These are phyloP conservation scores for Nebria ingens DNA, from an alignment of 1,140 invertebrate species.

Conservation along the genomic window DNA sequence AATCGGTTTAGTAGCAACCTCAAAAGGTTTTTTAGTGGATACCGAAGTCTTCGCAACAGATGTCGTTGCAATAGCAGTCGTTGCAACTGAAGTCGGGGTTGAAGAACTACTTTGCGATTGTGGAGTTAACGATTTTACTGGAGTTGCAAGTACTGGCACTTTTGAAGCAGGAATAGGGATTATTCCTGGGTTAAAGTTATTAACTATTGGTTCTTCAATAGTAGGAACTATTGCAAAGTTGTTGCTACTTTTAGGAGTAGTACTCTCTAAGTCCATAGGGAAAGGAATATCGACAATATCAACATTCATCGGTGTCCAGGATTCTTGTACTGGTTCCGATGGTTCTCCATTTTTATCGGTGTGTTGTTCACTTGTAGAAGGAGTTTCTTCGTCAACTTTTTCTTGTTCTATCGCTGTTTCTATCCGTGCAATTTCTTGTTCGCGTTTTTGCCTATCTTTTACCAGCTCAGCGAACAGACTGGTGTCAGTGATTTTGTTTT, in stretches of 20 bases:
- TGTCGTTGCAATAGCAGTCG: neutral
- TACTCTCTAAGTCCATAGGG: constrained; percentile 30
- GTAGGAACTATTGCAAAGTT: neutral
- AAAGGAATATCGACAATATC: constrained; percentile 53
- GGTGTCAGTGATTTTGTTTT: constrained; percentile 59
- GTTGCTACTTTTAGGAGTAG: neutral
- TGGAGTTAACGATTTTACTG: neutral
- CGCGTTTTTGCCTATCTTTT: constrained; percentile 69
- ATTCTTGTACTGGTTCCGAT: constrained; percentile 15
- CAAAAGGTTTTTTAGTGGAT: constrained; percentile 4
- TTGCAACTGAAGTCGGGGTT: neutral
- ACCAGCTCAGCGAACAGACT: constrained; percentile 81
- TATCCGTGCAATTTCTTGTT: constrained; percentile 56
- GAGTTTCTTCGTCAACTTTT: constrained; percentile 38
- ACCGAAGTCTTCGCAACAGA: neutral
- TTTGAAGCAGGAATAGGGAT: neutral
- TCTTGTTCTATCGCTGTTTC: constrained; percentile 52
- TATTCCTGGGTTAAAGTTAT: neutral
- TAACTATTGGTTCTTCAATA: neutral
- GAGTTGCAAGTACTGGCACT: neutral
- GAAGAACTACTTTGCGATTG: neutral
- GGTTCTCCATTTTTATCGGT: constrained; percentile 10
- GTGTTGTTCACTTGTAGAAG: constrained; percentile 27
- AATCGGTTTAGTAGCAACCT: constrained; percentile 12
- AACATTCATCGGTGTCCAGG: constrained; percentile 19